phyloP scores from a whole-genome alignment of 1,140 invertebrate species.

The Himalopsyche phryganea region DNA sequence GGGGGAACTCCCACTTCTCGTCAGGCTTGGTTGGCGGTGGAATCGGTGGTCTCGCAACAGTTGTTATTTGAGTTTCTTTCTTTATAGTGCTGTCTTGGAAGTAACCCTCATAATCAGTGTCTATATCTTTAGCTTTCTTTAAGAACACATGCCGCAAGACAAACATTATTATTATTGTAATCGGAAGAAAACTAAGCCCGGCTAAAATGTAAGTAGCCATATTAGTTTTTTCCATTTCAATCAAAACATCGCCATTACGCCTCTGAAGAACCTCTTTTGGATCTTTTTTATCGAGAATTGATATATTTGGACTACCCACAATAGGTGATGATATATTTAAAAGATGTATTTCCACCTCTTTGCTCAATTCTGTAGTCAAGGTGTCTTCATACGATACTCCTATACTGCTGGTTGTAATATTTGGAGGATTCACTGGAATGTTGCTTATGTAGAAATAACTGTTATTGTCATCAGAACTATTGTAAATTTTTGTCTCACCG shows the following conservation, averaged over 20 bases:
- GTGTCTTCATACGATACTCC: background rate
- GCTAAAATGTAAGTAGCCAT: constrained; percentile 58
- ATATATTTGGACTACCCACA: background rate
- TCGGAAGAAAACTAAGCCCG: constrained; percentile 56
- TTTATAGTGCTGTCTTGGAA: constrained; percentile 52
- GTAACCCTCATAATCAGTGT: constrained; percentile 57
- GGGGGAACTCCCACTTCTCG: constrained; percentile 71
- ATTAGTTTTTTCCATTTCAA: constrained; percentile 55
- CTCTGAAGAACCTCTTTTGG: constrained; percentile 18
- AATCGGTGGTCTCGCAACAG: constrained; percentile 50
- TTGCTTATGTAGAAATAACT: constrained; percentile 15
- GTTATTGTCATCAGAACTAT: constrained; percentile 18
- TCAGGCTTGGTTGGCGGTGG: constrained; percentile 54
- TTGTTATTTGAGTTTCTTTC: constrained; percentile 49
- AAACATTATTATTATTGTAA: constrained; percentile 55
- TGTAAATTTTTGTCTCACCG: background rate
- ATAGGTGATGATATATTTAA: background rate
- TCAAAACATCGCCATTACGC: constrained; percentile 49
- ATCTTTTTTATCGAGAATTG: constrained; percentile 8
- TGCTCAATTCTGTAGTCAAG: background rate
- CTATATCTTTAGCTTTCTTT: constrained; percentile 56
- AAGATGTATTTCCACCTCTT: background rate
- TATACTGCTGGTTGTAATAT: background rate
- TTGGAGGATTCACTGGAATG: background rate
- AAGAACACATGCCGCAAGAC: constrained; percentile 53